Evolutionary conservation across 2,113 vertebrate genomes (phyloP).

Genomic region (Sorex araneus): DNA sequence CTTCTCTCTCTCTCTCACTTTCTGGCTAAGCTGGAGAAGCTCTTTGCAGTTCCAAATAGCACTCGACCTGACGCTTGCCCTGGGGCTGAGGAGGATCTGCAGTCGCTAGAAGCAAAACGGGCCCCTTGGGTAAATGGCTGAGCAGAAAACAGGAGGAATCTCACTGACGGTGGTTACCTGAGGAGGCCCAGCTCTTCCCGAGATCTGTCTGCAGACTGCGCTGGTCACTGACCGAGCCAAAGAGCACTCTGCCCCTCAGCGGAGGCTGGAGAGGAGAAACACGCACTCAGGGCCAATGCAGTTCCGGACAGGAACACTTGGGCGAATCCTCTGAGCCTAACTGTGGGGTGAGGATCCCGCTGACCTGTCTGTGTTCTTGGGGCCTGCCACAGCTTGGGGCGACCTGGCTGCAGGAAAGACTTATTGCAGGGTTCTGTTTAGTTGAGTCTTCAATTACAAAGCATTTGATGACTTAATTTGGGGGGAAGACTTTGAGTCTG

Average conservation of each 20-base stretch:
- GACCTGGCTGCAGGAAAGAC: not conserved
- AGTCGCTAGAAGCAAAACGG: not conserved
- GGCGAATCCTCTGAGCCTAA: not conserved
- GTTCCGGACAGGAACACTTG: fast-evolving
- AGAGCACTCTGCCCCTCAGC: no score
- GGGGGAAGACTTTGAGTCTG: not conserved
- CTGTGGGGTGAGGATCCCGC: not conserved
- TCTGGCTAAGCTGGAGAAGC: not conserved
- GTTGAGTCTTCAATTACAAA: constrained; percentile 9
- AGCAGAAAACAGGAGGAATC: not conserved
- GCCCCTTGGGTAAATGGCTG: not conserved
- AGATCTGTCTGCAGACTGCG: not conserved
- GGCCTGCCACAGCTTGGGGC: not conserved
- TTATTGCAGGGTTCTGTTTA: not conserved
- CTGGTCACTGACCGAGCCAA: not conserved
- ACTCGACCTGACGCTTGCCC: not conserved
- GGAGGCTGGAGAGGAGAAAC: not conserved
- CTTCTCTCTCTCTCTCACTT: not conserved
- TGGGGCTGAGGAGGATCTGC: not conserved
- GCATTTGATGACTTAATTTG: not conserved
- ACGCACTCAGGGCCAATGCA: not conserved
- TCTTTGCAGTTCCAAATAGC: not conserved
- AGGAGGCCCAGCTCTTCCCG: not conserved
- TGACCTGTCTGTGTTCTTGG: no score
- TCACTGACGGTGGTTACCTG: not conserved